phyloP scores from a whole-genome alignment of 2,888 invertebrate species.

The Hydropsyche betteni region DNA sequence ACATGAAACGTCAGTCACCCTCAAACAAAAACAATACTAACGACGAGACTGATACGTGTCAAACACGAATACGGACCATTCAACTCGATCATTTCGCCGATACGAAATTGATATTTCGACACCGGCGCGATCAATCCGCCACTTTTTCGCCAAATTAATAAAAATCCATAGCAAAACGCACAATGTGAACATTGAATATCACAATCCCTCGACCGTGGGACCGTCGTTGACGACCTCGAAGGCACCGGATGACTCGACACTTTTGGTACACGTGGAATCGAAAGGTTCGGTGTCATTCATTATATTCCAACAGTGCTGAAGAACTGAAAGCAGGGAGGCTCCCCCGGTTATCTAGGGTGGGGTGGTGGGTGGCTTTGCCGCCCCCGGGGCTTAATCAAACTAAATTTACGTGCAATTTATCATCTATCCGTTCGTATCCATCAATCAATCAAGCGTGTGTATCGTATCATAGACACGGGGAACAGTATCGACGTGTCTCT shows the following conservation, averaged over 20 bases:
- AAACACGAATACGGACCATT: too few relatives aligned
- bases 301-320: background rate
- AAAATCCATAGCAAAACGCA: too few relatives aligned
- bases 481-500: conserved; percentile 37
- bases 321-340: conserved; percentile 7
- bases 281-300: conserved; percentile 19
- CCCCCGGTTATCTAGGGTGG: background rate
- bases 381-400: conserved; percentile 50
- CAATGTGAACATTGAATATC: too few relatives aligned
- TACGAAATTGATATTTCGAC: too few relatives aligned
- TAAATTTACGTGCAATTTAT: conserved; percentile 51
- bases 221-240: background rate
- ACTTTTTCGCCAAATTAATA: too few relatives aligned
- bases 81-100: too few relatives aligned
- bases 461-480: conserved; percentile 46
- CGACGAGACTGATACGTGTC: too few relatives aligned
- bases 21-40: too few relatives aligned
- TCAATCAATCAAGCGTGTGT: conserved; percentile 44
- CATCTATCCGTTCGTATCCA: conserved; percentile 48
- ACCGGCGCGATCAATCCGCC: too few relatives aligned
- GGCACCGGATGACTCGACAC: conserved; percentile 6
- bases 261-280: conserved; percentile 14
- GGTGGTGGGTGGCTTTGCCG: background rate
- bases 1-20: too few relatives aligned
- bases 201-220: too few relatives aligned